Conservation (phyloP, 2,113 vertebrate species). For the Pseudonaja textilis region DNA sequence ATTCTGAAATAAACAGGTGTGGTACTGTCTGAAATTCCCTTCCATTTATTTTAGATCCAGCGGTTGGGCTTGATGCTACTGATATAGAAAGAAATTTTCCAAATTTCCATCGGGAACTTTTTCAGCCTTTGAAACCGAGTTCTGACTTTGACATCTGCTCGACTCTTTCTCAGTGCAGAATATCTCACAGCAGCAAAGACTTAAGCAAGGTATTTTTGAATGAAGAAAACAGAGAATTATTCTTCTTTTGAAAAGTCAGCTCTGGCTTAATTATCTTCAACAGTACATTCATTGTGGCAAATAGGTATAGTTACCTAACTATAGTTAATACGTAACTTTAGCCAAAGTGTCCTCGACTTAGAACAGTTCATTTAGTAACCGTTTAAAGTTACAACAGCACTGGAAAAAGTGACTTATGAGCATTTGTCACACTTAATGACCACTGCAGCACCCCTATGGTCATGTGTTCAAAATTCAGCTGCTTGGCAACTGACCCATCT, state of each 20-base stretch:
- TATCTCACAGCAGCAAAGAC: conserved; percentile 48
- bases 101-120: conserved; percentile 51
- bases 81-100: conserved; percentile 55
- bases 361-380: too few species aligned
- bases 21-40: background rate
- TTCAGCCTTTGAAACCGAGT: conserved; percentile 66
- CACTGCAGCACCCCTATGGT: too few species aligned
- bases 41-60: conserved; percentile 44
- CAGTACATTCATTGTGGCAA: background rate
- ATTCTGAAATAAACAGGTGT: background rate
- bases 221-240: background rate
- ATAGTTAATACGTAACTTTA: too few species aligned
- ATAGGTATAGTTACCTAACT: background rate
- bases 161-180: conserved; percentile 38
- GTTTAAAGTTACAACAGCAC: too few species aligned
- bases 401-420: too few species aligned
- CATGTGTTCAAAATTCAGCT: too few species aligned
- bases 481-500: too few species aligned
- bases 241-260: background rate
- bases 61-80: conserved; percentile 52
- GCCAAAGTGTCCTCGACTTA: background rate
- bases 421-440: too few species aligned
- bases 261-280: background rate
- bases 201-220: conserved; percentile 54
- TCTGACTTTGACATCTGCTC: conserved; percentile 55